Conservation (phyloP, 1,140 invertebrate species). For the Platyura marginata region DNA sequence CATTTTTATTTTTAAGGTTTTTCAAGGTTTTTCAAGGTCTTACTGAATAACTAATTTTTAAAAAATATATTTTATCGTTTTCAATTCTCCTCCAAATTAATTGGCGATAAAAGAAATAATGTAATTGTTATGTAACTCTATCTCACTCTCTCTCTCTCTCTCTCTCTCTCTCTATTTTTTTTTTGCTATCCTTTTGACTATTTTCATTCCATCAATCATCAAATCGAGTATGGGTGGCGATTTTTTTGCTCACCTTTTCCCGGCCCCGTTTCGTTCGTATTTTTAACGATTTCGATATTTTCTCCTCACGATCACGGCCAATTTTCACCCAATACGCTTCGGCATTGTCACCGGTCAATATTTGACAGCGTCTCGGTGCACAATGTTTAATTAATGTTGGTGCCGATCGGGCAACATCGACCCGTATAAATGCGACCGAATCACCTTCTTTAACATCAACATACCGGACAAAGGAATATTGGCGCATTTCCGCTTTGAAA, state of each 20-base stretch:
- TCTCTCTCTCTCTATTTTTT: too few relatives aligned
- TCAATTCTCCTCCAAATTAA: too few relatives aligned
- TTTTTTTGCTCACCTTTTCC: slow-evolving; percentile 39
- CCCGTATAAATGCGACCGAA: slow-evolving; percentile 33
- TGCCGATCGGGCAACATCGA: slow-evolving; percentile 34
- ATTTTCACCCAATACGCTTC: slow-evolving; percentile 45
- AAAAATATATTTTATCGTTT: too few relatives aligned
- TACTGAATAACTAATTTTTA: too few relatives aligned
- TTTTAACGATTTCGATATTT: slow-evolving; percentile 34
- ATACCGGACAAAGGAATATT: slow-evolving; percentile 36
- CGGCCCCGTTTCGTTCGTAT: slow-evolving; percentile 31
- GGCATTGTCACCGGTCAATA: slow-evolving; percentile 35
- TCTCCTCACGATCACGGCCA: slow-evolving; percentile 31
- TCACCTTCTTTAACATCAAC: slow-evolving; percentile 42
- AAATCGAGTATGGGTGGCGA: slow-evolving; percentile 37
- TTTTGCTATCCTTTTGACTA: not conserved
- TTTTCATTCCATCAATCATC: slow-evolving; percentile 21
- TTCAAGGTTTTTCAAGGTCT: too few relatives aligned
- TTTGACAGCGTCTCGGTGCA: slow-evolving; percentile 14
- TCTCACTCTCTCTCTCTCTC: too few relatives aligned
- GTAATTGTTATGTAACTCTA: not conserved
- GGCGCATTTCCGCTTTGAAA: slow-evolving; percentile 40
- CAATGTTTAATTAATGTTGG: slow-evolving; percentile 23
- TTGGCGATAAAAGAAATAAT: too few relatives aligned
- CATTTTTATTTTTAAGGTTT: too few relatives aligned